Base-by-base conservation (phyloP, 2,113 vertebrate genomes). In the Nicator chloris region DNA sequence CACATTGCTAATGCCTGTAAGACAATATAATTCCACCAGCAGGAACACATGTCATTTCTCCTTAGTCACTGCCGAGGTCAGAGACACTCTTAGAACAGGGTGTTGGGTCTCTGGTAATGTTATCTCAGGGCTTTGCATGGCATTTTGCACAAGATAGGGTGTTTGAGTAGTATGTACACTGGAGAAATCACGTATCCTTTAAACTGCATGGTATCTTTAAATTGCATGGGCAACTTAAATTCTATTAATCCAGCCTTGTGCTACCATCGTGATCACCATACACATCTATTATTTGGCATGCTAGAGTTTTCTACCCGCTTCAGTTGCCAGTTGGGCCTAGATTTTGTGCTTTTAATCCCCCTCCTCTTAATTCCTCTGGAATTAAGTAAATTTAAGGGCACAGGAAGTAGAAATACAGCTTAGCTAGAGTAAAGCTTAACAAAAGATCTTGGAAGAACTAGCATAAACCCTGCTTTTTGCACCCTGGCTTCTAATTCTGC, bases 1-100 rank as follows among this genome's bases (percentile, higher is more conserved):
- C 87, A 90, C 63, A 78, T 22, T 92, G 82, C 92, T 96, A 95
- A 94, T 92, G 92, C 90, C 79, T 93, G 85, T 94, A 90, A 94
- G 84, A 92, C 88, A 95, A 82, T 91, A 88, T 87, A 96, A 94
- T 90, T 94, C 86, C 86, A 69, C 56, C 35, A 82, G 77, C 65
- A 78, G 85, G 85, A 83, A 28, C 95, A 93, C 44, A 10, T 92
- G 80, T 40, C 68, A 54, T 72, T 88, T 95, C 71, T 92, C 80
- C 73, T 96, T 87, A 90, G 65, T 88, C 95, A 90, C 66, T 70
- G 64, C 51, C 2, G 57, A 96, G 94, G 93, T 94, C 93, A 93
- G 71, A 89, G 50, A 37, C 80, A 81, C 51, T 49, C 82, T 81
- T 87, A 64, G 69, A 91, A 73, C 66, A 80, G 66, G 24, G 45